Conservation (phyloP, 1,140 invertebrate genomes). For the Dendrolimus kikuchii region DNA sequence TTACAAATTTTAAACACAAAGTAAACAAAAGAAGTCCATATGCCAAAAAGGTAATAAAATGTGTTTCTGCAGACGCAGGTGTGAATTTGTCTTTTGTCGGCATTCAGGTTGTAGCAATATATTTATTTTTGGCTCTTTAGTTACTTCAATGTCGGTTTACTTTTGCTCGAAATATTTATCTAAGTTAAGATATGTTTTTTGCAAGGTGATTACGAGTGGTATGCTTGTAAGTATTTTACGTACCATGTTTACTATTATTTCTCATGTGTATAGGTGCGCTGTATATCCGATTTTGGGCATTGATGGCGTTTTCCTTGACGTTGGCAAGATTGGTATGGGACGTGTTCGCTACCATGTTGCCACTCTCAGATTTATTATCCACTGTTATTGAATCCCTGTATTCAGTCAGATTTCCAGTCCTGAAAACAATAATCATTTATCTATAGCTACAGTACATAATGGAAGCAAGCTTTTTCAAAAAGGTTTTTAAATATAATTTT, state of each 20-base stretch:
- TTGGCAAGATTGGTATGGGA: slow-evolving; percentile 51
- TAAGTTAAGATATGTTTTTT: no score
- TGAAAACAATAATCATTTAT: slow-evolving; percentile 19
- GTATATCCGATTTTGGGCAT: slow-evolving; percentile 50
- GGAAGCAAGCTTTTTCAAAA: no score
- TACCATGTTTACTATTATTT: slow-evolving; percentile 60
- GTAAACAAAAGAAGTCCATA: no score
- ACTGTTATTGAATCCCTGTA: slow-evolving; percentile 52
- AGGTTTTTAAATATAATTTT: background rate
- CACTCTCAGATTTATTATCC: slow-evolving; percentile 55
- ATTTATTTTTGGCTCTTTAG: no score
- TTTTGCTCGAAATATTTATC: no score
- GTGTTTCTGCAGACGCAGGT: no score
- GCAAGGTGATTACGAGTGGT: no score
- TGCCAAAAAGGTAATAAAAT: no score
- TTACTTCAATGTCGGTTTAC: no score
- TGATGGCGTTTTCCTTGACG: slow-evolving; percentile 39
- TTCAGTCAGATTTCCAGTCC: slow-evolving; percentile 40
- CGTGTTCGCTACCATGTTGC: slow-evolving; percentile 46
- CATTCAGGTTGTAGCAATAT: no score
- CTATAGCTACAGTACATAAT: background rate
- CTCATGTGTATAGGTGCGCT: slow-evolving; percentile 55
- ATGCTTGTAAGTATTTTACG: slow-evolving; percentile 4
- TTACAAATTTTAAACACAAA: no score
- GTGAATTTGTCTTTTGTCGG: no score